Evolutionary conservation across 2,888 invertebrate species (phyloP), one percentile per base, ranked within the genome.

Genomic region (Matsumyia berberina): DNA sequence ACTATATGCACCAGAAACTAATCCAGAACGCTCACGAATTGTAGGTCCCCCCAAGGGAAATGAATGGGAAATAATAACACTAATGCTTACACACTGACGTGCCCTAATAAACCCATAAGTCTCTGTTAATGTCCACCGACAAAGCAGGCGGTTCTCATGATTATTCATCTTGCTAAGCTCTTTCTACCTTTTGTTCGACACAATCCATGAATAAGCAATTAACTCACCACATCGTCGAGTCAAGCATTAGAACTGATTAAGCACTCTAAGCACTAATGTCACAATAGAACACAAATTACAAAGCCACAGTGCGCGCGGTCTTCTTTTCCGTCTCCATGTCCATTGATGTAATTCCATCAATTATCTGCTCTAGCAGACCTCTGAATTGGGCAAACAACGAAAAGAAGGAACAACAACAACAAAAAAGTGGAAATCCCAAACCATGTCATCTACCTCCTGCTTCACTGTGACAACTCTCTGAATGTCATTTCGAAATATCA

Each of bases 301-400:
- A 64, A 53, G 42, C 9, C 15, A 60, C 51, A 51, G 51, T 17
- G n/a, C n/a, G 24, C 24, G 24, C 4, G 24, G 24, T 24, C 12
- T 11, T 46, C 58, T 60, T 29, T n/a, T 42, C n/a, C 15, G 44
- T 39, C 15, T 37, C 35, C 15, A 33, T 29, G 70, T 35, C 58
- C 70, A 51, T 5, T 24, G 49, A 33, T 15, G 57, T 70, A 53
- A 44, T 33, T 55, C 35, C 69, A 79, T 69, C 79, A 83, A 83
- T 74, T 79, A 79, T 83, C 72, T 67, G 73, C 79, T 83, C 73
- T 37, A 83, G 9, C 82, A 73, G 82, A 44, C 82, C 67, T 55
- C 37, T 53, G 78, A 70, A 66, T 77, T 51, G 12, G 46, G 17
- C 49, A 69, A 62, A 31, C 19, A 57, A 77, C 44, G 66, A 58